phyloP scores from a whole-genome alignment of 1,140 invertebrate species.

The Aethina tumida region DNA sequence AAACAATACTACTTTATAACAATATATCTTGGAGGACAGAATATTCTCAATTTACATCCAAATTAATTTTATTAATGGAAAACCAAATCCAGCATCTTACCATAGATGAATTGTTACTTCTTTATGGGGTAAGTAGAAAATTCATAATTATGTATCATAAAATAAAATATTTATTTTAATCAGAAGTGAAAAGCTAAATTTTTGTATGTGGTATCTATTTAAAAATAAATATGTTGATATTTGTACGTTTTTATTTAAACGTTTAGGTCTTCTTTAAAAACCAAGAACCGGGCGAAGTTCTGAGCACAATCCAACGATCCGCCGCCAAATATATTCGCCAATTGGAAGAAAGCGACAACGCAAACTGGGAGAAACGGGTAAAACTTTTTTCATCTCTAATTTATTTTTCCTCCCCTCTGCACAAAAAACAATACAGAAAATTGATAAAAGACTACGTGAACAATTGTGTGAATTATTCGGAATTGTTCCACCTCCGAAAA shows the following conservation, averaged over 20 bases:
- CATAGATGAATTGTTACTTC: constrained; percentile 16
- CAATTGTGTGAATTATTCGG: constrained; percentile 17
- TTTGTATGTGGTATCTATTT: background rate
- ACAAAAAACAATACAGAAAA: constrained; percentile 28
- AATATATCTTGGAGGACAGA: constrained; percentile 24
- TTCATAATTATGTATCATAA: constrained; percentile 1
- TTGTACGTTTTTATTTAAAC: constrained; percentile 6
- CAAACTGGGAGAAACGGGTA: constrained; percentile 13
- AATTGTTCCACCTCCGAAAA: constrained; percentile 30
- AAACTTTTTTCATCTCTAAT: constrained; percentile 24
- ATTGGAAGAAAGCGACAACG: constrained; percentile 19
- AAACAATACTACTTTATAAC: constrained; percentile 25
- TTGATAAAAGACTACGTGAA: constrained; percentile 29
- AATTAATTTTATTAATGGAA: constrained; percentile 23
- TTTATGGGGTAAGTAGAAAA: constrained; percentile 21
- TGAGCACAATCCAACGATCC: constrained; percentile 27
- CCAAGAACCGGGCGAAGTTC: constrained; percentile 28
- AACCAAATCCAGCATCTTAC: constrained; percentile 20
- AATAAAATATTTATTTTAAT: constrained; percentile 2
- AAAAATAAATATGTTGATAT: background rate
- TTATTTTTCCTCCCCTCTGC: constrained; percentile 28
- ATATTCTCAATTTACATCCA: constrained; percentile 17
- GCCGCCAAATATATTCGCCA: constrained; percentile 23
- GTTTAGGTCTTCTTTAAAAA: constrained; percentile 28
- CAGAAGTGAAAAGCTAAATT: background rate